phyloP scores from a whole-genome alignment of 2,888 invertebrate species.

The Romanomermis culicivorax region DNA sequence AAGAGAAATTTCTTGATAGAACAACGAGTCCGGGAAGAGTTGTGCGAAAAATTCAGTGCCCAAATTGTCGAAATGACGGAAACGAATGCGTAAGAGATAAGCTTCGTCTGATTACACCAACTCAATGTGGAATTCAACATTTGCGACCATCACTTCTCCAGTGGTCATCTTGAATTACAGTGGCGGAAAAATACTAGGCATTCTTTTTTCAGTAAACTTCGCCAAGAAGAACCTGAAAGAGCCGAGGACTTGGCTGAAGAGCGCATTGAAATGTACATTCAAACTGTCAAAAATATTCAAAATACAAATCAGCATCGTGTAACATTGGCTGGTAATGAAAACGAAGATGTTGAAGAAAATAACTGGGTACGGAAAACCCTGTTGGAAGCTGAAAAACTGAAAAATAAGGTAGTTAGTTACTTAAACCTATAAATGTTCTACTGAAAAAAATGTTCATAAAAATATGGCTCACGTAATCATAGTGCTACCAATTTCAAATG shows the following conservation, averaged over 20 bases:
- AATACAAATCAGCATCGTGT: background rate
- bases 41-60: constrained; percentile 1
- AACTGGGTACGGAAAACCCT: background rate
- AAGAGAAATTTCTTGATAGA: constrained; percentile 1
- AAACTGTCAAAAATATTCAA: constrained; percentile 1
- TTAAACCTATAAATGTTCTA: too few species aligned
- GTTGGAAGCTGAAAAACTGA: background rate
- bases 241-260: constrained; percentile 5
- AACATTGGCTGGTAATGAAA: background rate
- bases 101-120: too few species aligned
- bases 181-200: too few species aligned
- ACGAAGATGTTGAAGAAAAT: background rate
- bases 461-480: too few species aligned
- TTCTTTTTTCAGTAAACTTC: background rate
- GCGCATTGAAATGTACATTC: constrained; percentile 2
- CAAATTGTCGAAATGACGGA: background rate
- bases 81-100: background rate
- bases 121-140: too few species aligned
- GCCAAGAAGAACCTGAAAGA: background rate
- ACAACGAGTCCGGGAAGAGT: constrained; percentile 2
- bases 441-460: too few species aligned
- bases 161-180: too few species aligned
- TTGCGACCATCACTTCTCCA: too few species aligned
- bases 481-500: too few species aligned
- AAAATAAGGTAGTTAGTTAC: background rate